Evolutionary conservation across 2,113 vertebrate genomes (phyloP).

Genomic region (Pachyramphus minor): DNA sequence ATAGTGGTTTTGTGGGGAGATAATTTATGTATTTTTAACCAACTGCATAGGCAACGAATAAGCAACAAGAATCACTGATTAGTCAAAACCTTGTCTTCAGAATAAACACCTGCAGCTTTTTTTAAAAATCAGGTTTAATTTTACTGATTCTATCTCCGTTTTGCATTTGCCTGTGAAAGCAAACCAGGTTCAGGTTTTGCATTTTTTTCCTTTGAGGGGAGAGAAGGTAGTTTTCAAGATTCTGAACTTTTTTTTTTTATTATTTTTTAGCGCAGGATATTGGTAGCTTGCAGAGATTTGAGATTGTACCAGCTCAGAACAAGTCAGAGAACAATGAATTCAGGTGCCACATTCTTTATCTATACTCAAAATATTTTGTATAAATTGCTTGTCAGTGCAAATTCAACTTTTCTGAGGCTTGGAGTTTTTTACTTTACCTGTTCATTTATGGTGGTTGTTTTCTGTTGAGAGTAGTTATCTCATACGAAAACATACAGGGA

Average conservation of each 20-base stretch:
- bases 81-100: background rate
- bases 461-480: background rate
- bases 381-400: background rate
- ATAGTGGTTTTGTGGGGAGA: background rate
- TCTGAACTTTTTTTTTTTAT: background rate
- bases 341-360: background rate
- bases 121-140: background rate
- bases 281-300: background rate
- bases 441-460: background rate
- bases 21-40: background rate
- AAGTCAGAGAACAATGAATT: background rate
- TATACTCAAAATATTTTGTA: background rate
- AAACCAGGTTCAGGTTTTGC: background rate
- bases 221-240: conserved; percentile 10
- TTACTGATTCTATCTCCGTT: conserved; percentile 30
- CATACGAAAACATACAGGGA: background rate
- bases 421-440: background rate
- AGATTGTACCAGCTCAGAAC: background rate
- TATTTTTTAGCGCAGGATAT: background rate
- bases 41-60: background rate
- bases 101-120: background rate
- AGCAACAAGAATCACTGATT: background rate
- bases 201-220: background rate
- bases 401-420: background rate
- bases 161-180: conserved; percentile 36